Evolutionary conservation across 2,113 vertebrate species (phyloP).

Genomic region (Neolamprologus devosi): DNA sequence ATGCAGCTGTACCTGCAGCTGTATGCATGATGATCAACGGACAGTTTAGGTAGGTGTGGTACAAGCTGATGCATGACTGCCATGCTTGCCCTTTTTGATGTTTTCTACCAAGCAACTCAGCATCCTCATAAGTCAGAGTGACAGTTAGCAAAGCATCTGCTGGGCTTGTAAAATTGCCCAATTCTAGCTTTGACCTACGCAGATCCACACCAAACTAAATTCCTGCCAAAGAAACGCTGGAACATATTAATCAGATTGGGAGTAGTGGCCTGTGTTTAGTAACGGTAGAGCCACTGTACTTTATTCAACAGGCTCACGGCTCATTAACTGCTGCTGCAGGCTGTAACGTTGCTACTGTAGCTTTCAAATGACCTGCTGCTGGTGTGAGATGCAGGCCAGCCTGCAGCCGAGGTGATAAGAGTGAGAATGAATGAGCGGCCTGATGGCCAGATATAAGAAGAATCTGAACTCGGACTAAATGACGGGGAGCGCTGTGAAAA

Average conservation of each 20-base stretch:
- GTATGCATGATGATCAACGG: background rate
- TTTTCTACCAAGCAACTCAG: background rate
- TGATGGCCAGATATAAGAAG: background rate
- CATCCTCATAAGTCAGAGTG: background rate
- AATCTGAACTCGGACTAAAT: background rate
- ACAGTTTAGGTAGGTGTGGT: background rate
- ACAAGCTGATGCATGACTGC: background rate
- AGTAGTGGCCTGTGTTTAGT: background rate
- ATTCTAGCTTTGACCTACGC: background rate
- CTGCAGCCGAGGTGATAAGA: conserved; percentile 3
- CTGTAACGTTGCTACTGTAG: background rate
- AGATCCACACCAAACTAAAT: background rate
- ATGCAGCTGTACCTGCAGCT: background rate
- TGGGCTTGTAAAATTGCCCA: background rate
- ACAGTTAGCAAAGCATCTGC: background rate
- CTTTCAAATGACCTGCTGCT: background rate
- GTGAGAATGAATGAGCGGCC: background rate
- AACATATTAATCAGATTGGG: background rate
- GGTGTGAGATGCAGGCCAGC: background rate
- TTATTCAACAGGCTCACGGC: background rate
- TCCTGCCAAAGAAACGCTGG: background rate
- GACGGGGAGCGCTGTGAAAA: background rate
- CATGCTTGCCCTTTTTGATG: background rate
- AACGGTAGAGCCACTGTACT: background rate
- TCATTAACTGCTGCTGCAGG: background rate